Evolutionary conservation across 1,140 invertebrate species (phyloP).

Genomic region (Prorops nasuta): DNA sequence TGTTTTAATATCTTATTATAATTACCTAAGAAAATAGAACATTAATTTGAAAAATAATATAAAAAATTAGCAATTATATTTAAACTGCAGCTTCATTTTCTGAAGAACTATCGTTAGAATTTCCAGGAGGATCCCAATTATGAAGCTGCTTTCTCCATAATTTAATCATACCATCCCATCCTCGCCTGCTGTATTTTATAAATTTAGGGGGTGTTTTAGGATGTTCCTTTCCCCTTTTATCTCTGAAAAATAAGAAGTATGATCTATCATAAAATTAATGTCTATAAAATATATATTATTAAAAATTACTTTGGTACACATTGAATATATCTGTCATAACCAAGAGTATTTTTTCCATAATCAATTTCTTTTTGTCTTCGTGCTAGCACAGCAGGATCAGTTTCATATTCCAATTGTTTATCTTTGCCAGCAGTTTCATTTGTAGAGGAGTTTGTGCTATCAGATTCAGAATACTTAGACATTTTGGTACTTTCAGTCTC

Average conservation of each 20-base stretch:
- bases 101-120: no score
- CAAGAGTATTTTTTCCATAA: constrained; percentile 90
- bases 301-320: constrained; percentile 70
- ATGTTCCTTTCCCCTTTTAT: constrained; percentile 67
- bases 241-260: constrained; percentile 53
- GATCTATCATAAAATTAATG: neutral
- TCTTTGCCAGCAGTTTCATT: no score
- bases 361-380: constrained; percentile 91
- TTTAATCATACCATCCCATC: constrained; percentile 85
- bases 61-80: constrained; percentile 1
- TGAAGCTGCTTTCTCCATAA: constrained; percentile 85
- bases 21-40: no score
- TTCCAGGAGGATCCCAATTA: constrained; percentile 69
- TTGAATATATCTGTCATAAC: constrained; percentile 78
- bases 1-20: no score
- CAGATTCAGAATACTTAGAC: constrained; percentile 31
- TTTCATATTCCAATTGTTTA: constrained; percentile 62
- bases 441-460: constrained; percentile 7
- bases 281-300: neutral
- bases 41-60: constrained; percentile 14
- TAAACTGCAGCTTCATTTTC: no score
- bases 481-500: constrained; percentile 19
- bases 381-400: constrained; percentile 68
- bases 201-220: constrained; percentile 86
- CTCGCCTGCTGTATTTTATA: constrained; percentile 82